Percentiles rank a stretch among this genome's conserved stretches.
Conservation (phyloP, 2,797 vertebrate genomes). For the Danio albolineatus region DNA sequence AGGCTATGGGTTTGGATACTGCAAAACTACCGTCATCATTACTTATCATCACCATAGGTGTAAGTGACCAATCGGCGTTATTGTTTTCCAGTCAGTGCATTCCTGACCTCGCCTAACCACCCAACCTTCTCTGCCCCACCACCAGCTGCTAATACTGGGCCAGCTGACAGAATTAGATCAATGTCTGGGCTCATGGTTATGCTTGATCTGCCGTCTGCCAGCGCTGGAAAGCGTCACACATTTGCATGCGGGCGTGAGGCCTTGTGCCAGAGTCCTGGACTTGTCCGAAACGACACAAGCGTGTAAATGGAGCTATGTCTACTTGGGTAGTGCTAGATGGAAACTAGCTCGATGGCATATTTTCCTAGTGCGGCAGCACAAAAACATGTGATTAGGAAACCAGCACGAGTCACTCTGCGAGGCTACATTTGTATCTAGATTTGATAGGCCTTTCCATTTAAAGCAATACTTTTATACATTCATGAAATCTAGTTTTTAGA, state of each 20-base stretch:
- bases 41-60: constrained; percentile 46
- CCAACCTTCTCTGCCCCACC: constrained; percentile 33
- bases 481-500: too few species aligned
- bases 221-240: constrained; percentile 41
- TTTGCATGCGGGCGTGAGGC: constrained; percentile 51
- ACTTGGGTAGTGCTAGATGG: constrained; percentile 66
- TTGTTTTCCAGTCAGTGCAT: constrained; percentile 28
- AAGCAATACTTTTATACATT: not conserved
- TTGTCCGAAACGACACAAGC: constrained; percentile 50
- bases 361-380: constrained; percentile 71
- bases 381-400: constrained; percentile 72
- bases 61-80: constrained; percentile 35
- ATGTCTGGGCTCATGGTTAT: constrained; percentile 37
- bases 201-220: constrained; percentile 36
- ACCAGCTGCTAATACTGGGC: constrained; percentile 51
- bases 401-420: constrained; percentile 48
- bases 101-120: constrained; percentile 41
- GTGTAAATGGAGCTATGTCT: constrained; percentile 63
- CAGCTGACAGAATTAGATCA: constrained; percentile 51
- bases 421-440: constrained; percentile 13
- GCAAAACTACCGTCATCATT: constrained; percentile 34
- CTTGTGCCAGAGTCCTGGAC: constrained; percentile 58
- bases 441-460: not conserved
- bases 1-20: constrained; percentile 22
- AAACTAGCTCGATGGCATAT: constrained; percentile 76